phyloP scores from a whole-genome alignment of 2,113 vertebrate genomes.

The Gymnocephalus cernua region DNA sequence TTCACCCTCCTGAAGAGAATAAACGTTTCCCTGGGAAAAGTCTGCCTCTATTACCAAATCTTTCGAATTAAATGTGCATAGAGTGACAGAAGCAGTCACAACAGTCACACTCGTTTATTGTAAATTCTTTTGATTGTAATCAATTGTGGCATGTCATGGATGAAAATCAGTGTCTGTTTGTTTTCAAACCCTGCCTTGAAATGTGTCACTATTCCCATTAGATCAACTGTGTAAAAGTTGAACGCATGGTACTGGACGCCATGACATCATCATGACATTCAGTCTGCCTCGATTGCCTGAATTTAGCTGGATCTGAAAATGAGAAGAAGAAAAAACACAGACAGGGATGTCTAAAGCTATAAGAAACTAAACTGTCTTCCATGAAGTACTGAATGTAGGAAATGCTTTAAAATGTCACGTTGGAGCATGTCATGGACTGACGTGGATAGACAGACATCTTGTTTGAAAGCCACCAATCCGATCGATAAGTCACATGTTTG shows the following conservation, averaged over 20 bases:
- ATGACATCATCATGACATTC: background rate
- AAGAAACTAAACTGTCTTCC: background rate
- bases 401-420: slow-evolving; percentile 12
- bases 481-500: slow-evolving; percentile 48
- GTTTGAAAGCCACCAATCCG: slow-evolving; percentile 40
- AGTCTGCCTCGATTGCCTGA: background rate
- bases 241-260: background rate
- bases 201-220: slow-evolving; percentile 13
- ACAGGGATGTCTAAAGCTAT: background rate
- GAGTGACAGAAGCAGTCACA: slow-evolving; percentile 17
- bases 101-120: background rate
- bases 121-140: slow-evolving; percentile 23
- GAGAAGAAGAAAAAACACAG: background rate
- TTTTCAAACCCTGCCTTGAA: slow-evolving; percentile 18
- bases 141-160: slow-evolving; percentile 18
- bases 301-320: slow-evolving; percentile 16
- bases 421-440: slow-evolving; percentile 31
- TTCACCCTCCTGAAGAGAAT: slow-evolving; percentile 7
- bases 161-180: slow-evolving; percentile 25
- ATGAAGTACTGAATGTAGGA: background rate
- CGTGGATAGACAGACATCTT: slow-evolving; percentile 6
- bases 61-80: slow-evolving; percentile 4
- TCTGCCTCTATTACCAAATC: slow-evolving; percentile 1
- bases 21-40: slow-evolving; percentile 36
- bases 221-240: background rate